Conservation (phyloP, 2,113 vertebrate genomes). For the Potamarius usumacintae region DNA sequence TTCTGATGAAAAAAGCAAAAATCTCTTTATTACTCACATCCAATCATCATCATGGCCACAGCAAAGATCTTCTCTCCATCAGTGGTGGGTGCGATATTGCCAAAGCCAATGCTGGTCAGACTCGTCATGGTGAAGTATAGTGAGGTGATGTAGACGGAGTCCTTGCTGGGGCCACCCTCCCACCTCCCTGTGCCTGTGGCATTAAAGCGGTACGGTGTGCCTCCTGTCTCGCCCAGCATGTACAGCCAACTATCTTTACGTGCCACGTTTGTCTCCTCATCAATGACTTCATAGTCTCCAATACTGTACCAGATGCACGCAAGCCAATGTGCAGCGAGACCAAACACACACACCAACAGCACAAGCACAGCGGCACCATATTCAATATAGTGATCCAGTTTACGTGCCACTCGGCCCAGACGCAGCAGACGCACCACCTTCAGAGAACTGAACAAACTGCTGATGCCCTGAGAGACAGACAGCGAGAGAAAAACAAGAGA, state of each 20-base stretch:
- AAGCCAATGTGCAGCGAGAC: constrained; percentile 95
- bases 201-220: constrained; percentile 92
- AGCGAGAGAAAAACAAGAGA: not conserved
- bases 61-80: constrained; percentile 99
- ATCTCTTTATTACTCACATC: constrained; percentile 85
- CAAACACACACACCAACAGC: constrained; percentile 96
- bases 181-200: constrained; percentile 84
- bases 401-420: constrained; percentile 92
- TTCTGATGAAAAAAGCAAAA: not conserved
- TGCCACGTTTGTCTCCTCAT: constrained; percentile 89
- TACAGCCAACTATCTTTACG: constrained; percentile 95
- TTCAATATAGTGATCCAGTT: constrained; percentile 97
- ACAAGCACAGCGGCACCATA: constrained; percentile 94
- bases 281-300: constrained; percentile 96
- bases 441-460: constrained; percentile 96
- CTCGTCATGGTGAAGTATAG: constrained; percentile 99
- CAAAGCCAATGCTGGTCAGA: constrained; percentile 96
- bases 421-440: constrained; percentile 94
- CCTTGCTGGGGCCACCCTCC: constrained; percentile 96
- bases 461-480: constrained; percentile 83
- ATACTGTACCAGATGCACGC: constrained; percentile 99
- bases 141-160: constrained; percentile 96
- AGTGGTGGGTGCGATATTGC: constrained; percentile 95
- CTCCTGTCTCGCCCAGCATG: constrained; percentile 85
- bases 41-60: constrained; percentile 99